phyloP scores from a whole-genome alignment of 2,113 vertebrate genomes.

The Ondatra zibethicus region DNA sequence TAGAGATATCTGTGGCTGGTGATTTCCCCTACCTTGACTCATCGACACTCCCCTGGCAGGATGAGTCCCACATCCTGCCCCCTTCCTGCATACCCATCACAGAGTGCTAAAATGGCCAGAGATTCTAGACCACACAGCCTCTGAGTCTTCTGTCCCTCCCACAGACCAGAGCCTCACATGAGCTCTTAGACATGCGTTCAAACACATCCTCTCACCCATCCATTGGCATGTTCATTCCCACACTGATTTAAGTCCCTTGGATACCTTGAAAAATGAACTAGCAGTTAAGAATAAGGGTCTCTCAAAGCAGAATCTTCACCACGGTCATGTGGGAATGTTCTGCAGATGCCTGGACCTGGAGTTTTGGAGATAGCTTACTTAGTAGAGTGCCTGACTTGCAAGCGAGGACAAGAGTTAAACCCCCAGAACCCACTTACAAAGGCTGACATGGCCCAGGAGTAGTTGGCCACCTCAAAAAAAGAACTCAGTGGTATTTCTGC shows the following conservation, averaged over 20 bases:
- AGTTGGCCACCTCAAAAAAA: neutral
- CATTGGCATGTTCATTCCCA: neutral
- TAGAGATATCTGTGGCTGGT: neutral
- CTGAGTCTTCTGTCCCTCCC: neutral
- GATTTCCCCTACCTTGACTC: constrained; percentile 20
- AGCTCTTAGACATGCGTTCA: neutral
- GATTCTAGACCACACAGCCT: neutral
- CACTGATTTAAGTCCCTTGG: neutral
- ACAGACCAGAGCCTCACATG: neutral
- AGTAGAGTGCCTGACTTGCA: neutral
- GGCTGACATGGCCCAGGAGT: neutral
- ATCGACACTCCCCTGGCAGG: neutral
- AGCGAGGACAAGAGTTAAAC: neutral
- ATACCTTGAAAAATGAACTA: neutral
- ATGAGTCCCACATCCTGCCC: neutral
- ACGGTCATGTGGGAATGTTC: neutral
- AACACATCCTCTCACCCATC: neutral
- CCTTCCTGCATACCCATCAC: neutral
- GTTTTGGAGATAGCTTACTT: neutral
- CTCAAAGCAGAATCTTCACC: neutral
- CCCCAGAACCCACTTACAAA: neutral
- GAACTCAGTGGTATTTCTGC: neutral
- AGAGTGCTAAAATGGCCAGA: neutral
- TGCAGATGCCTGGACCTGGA: neutral
- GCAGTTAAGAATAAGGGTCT: neutral